Evolutionary conservation across 2,888 invertebrate genomes (phyloP).

Genomic region (Pseudeuparius sepicola): DNA sequence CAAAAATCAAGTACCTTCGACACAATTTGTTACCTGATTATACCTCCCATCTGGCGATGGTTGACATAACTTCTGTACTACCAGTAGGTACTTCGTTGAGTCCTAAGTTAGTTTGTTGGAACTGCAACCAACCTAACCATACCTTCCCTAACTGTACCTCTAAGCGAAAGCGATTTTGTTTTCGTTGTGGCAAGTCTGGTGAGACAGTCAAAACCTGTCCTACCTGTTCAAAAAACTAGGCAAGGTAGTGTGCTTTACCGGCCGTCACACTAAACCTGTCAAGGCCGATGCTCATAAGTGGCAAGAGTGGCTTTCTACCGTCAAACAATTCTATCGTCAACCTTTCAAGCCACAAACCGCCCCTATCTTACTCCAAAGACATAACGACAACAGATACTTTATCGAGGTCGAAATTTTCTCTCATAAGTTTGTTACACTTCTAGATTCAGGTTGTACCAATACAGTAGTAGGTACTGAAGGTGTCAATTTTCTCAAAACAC

Average conservation of each 20-base stretch:
- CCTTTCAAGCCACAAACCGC: slow-evolving; percentile 6
- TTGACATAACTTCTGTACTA: too few relatives aligned
- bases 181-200: background rate
- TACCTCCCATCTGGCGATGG: too few relatives aligned
- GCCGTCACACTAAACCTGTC: slow-evolving; percentile 1
- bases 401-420: slow-evolving; percentile 14
- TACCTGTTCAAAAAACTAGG: slow-evolving; percentile 1
- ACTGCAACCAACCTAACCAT: slow-evolving; percentile 1
- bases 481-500: slow-evolving; percentile 8
- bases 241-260: background rate
- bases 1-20: too few relatives aligned
- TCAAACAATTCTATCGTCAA: too few relatives aligned
- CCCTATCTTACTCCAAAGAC: slow-evolving; percentile 9
- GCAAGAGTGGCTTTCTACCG: background rate
- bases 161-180: background rate
- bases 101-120: background rate
- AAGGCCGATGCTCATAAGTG: background rate
- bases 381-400: slow-evolving; percentile 15
- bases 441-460: slow-evolving; percentile 18
- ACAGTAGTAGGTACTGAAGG: slow-evolving; percentile 12
- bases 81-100: background rate
- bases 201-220: background rate
- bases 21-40: too few relatives aligned
- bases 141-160: background rate
- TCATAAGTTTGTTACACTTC: slow-evolving; percentile 7